Evolutionary conservation across 2,797 vertebrate species (phyloP).

Genomic region (Takifugu ocellatus): DNA sequence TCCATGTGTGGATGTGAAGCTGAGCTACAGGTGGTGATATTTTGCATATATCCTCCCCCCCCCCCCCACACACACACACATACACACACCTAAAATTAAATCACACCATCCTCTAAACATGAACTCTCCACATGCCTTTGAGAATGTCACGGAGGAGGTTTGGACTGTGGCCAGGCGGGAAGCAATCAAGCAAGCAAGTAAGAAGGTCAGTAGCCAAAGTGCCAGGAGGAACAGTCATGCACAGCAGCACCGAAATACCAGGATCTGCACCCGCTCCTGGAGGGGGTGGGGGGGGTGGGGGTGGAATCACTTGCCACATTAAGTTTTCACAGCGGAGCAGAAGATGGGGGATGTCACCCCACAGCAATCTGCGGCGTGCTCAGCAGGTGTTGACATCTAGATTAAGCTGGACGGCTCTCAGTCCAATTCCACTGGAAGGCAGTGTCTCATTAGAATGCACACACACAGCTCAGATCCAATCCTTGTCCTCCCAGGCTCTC

Average conservation of each 20-base stretch:
- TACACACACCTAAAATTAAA: neutral
- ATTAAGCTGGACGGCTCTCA: constrained; percentile 84
- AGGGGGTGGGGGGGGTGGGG: constrained; percentile 52
- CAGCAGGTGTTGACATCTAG: constrained; percentile 87
- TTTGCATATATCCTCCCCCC: neutral
- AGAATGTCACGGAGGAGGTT: constrained; percentile 15
- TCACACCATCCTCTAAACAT: constrained; percentile 4
- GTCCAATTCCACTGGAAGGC: constrained; percentile 71
- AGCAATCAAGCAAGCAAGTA: constrained; percentile 38
- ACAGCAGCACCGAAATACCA: constrained; percentile 39
- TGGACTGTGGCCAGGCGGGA: constrained; percentile 24
- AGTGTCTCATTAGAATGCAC: constrained; percentile 83
- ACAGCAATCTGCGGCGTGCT: constrained; percentile 80
- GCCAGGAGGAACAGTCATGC: constrained; percentile 43
- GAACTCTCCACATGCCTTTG: constrained; percentile 7
- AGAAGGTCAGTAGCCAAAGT: constrained; percentile 45
- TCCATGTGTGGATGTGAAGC: neutral
- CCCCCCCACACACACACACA: neutral
- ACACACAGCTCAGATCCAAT: constrained; percentile 50
- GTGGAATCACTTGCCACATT: constrained; percentile 80
- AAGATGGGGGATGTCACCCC: constrained; percentile 68
- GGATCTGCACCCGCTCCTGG: constrained; percentile 60
- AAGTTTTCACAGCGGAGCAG: constrained; percentile 75
- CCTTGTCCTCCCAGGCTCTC: constrained; percentile 47
- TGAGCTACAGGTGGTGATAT: neutral